These are phyloP conservation scores for Glaucopsyche alexis DNA, from an alignment of 2,888 invertebrate species.

Conservation along the genomic window DNA sequence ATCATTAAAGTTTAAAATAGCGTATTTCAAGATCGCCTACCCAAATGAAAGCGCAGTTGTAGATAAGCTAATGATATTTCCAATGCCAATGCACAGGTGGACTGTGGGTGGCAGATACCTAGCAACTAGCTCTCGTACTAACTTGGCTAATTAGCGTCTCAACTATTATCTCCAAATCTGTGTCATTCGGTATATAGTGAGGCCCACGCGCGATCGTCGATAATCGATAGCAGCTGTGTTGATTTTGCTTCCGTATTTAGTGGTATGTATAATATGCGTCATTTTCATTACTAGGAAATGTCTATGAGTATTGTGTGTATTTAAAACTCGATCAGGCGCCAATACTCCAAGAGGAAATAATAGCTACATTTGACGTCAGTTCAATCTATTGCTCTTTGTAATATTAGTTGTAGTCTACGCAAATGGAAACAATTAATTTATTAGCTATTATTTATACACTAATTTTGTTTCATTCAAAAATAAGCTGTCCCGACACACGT, in stretches of 20 bases:
- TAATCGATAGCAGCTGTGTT: neutral
- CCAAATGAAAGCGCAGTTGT: neutral
- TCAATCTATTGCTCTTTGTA: neutral
- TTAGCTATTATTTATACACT: too few relatives aligned
- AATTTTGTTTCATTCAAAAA: too few relatives aligned
- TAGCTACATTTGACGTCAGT: slow-evolving; percentile 13
- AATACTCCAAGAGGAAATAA: neutral
- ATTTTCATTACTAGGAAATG: slow-evolving; percentile 2
- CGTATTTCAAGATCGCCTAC: neutral
- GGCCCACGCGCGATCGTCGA: neutral
- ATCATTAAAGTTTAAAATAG: neutral
- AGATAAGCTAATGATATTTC: neutral
- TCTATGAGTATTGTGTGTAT: slow-evolving; percentile 4
- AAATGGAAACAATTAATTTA: neutral
- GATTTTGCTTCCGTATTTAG: slow-evolving; percentile 6
- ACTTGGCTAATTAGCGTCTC: slow-evolving; percentile 1
- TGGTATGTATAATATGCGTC: neutral
- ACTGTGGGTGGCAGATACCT: slow-evolving; percentile 10
- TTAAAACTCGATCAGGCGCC: neutral
- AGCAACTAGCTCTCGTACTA: neutral
- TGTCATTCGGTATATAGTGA: neutral
- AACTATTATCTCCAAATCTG: slow-evolving; percentile 11
- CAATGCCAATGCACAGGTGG: slow-evolving; percentile 1
- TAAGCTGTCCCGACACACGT: too few relatives aligned
- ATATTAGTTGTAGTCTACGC: neutral